Evolutionary conservation across 1,140 invertebrate genomes (phyloP).

Genomic region (Bombus sibiricus): DNA sequence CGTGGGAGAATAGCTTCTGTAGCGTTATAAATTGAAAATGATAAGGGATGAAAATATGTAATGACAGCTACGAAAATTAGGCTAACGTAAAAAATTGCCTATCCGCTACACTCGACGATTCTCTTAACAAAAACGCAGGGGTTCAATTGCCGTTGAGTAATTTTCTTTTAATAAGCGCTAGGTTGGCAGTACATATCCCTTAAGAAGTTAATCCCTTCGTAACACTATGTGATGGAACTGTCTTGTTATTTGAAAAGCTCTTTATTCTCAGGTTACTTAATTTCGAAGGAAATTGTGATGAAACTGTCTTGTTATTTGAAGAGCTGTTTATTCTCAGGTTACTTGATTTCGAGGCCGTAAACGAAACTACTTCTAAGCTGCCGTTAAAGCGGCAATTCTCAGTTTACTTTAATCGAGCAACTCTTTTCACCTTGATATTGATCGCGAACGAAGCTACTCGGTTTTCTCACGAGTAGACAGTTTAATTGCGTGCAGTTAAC

Average conservation of each 20-base stretch:
- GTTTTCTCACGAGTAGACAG: not conserved
- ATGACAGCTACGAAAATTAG: too few relatives aligned
- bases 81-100: too few relatives aligned
- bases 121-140: not conserved
- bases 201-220: not conserved
- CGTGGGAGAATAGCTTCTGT: too few relatives aligned
- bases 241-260: not conserved
- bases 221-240: not conserved
- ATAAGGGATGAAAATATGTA: too few relatives aligned
- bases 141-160: not conserved
- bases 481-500: too few relatives aligned
- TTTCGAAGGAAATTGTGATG: not conserved
- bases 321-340: not conserved
- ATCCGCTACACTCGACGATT: too few relatives aligned
- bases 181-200: not conserved
- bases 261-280: not conserved
- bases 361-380: not conserved
- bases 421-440: too few relatives aligned
- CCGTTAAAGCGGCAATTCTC: too few relatives aligned
- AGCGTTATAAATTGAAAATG: too few relatives aligned
- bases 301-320: not conserved
- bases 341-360: not conserved
- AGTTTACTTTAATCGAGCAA: too few relatives aligned
- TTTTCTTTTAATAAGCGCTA: not conserved
- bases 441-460: not conserved